These are phyloP conservation scores for Phenganax stokvisi DNA, from an alignment of 92 coral and sea anemone species.

Conservation along the genomic window DNA sequence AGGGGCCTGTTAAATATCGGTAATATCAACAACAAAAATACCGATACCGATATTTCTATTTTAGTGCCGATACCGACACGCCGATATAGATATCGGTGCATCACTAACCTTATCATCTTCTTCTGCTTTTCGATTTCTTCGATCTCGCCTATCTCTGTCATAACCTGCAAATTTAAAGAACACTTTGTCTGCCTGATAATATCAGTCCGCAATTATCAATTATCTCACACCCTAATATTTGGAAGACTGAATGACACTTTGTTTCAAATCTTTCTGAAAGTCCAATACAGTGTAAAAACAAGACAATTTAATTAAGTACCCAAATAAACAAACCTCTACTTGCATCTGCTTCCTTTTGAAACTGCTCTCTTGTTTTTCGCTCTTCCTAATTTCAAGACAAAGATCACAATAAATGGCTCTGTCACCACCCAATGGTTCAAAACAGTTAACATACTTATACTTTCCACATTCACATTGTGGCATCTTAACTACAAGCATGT, in stretches of 20 bases:
- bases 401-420: background rate
- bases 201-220: background rate
- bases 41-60: too few species aligned
- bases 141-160: constrained; percentile 89
- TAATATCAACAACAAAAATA: too few species aligned
- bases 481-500: too few species aligned
- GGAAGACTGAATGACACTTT: background rate
- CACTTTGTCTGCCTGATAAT: background rate
- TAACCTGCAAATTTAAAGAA: constrained; percentile 61
- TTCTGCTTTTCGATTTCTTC: constrained; percentile 83
- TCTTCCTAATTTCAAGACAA: constrained; percentile 61
- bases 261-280: too few species aligned
- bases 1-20: too few species aligned
- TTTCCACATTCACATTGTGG: too few species aligned
- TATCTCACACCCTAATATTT: background rate
- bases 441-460: background rate
- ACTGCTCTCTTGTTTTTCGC: constrained; percentile 76
- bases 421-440: background rate
- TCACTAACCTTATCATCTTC: constrained; percentile 57
- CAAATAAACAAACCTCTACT: constrained; percentile 61
- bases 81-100: too few species aligned
- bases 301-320: too few species aligned
- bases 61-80: too few species aligned
- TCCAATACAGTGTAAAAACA: background rate
- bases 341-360: constrained; percentile 81